Evolutionary conservation across 1,140 invertebrate genomes (phyloP).

Genomic region (Adelges cooleyi): DNA sequence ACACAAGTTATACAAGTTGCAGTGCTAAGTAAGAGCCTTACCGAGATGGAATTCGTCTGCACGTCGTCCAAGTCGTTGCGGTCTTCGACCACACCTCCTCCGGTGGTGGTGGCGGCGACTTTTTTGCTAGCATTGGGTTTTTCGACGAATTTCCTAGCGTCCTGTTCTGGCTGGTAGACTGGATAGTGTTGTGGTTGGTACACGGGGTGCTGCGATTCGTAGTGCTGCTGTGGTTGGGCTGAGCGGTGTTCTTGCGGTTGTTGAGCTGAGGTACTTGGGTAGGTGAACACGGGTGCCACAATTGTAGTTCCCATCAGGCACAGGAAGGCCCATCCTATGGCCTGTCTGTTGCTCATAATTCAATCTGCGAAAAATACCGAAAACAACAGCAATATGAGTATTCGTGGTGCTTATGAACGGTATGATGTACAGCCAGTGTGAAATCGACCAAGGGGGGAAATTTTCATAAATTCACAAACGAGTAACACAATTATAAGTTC

Average conservation of each 20-base stretch:
- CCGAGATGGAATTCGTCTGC: conserved; percentile 64
- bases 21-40: conserved; percentile 31
- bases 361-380: conserved; percentile 18
- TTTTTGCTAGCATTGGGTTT: conserved; percentile 80
- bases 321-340: conserved; percentile 35
- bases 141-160: conserved; percentile 67
- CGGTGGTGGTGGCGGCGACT: conserved; percentile 39
- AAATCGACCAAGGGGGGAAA: too few relatives aligned
- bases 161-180: conserved; percentile 30
- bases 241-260: conserved; percentile 14
- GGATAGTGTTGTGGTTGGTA: conserved; percentile 24
- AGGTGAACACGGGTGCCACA: conserved; percentile 32
- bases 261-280: conserved; percentile 30
- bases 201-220: not conserved
- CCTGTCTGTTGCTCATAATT: conserved; percentile 34
- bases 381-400: too few relatives aligned
- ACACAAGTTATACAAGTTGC: not conserved
- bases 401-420: too few relatives aligned
- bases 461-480: too few relatives aligned
- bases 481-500: too few relatives aligned
- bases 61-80: conserved; percentile 55
- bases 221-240: conserved; percentile 8
- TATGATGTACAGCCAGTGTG: too few relatives aligned
- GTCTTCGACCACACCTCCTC: conserved; percentile 50
- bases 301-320: conserved; percentile 31